A percentile compares a stretch with the other conserved stretches of the same genome.
phyloP scores from a whole-genome alignment of 2,113 vertebrate species.

The Rhagologus leucostigma region DNA sequence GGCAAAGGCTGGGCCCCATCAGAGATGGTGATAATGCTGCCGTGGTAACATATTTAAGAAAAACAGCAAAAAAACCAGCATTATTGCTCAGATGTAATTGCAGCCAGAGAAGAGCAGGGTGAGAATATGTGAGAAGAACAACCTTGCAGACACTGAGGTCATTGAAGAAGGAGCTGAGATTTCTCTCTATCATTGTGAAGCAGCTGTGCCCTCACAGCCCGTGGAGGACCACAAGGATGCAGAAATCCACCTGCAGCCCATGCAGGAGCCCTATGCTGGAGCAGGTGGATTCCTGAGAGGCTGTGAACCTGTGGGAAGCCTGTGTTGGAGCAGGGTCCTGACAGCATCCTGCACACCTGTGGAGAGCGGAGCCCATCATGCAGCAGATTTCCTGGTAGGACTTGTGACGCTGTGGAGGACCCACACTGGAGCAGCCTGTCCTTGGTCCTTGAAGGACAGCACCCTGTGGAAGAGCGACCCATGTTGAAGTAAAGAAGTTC shows the following conservation, averaged over 20 bases:
- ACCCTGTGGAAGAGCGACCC: not conserved
- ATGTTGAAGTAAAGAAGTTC: not conserved
- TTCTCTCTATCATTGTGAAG: not conserved
- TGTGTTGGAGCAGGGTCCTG: not conserved
- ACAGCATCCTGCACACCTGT: not conserved
- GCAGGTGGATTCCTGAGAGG: not conserved
- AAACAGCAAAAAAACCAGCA: fast-evolving
- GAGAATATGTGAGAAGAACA: not conserved
- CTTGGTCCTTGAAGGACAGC: no score
- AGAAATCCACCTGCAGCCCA: not conserved
- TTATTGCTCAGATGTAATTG: not conserved
- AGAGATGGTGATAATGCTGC: fast-evolving
- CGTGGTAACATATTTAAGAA: not conserved
- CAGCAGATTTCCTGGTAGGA: not conserved
- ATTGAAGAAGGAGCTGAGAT: not conserved
- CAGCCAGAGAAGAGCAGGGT: fast-evolving
- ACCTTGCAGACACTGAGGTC: not conserved
- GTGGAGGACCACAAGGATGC: not conserved
- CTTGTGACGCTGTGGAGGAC: not conserved
- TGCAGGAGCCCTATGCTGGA: not conserved
- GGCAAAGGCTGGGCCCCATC: not conserved
- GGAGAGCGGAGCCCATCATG: not conserved
- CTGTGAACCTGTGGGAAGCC: fast-evolving
- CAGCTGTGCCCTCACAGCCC: not conserved
- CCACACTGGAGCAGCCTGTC: not conserved